Evolutionary conservation across 2,888 invertebrate genomes (phyloP), one percentile per base, ranked within the genome.

Genomic region (Melipona bicolor): DNA sequence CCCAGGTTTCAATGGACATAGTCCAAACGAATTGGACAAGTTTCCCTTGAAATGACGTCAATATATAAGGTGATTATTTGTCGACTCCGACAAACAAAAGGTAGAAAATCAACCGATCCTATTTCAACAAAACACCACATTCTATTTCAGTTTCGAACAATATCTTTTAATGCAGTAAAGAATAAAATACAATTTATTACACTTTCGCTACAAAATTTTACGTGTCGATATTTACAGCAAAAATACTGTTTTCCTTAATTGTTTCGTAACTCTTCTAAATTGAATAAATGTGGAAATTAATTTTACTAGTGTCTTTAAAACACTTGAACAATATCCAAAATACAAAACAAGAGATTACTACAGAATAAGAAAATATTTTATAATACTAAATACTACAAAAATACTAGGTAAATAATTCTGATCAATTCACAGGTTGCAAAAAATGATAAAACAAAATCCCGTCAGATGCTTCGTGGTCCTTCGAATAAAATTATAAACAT

Each of bases 1-100:
- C 87, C 79, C 82, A 83, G 49, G 61, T 75, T 81, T 79, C 54
- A 65, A 70, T 89, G 89, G 89, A 74, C 67, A 24, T 27, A 36
- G 19, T 84, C 87, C 89, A 88, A 83, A 65, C 73, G 77, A 70
- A n/a, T n/a, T n/a, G n/a, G 77, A 77, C 67, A 68, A 36, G 19
- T 21, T 52, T 50, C 61, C 36, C 36, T 36, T 56, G 59, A 79
- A 75, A 50, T 82, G 79, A 84, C 87, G 82, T 81, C 65, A 79
- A 79, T 72, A 73, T 84, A 87, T 85, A 68, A 65, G 50, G 72
- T 77, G 59, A 83, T 77, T 27, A 49, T 64, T 70, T 68, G 52
- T 61, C 50, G 68, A 70, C 49, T 74, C 65, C 49, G 52, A 36
- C 43, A 65, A 65, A 79, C 71, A 54, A 73, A 64, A 62, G 19